Percentiles rank a stretch among this genome's conserved stretches.
Conservation (phyloP, 2,888 invertebrate genomes). For the Leucozona laternaria region DNA sequence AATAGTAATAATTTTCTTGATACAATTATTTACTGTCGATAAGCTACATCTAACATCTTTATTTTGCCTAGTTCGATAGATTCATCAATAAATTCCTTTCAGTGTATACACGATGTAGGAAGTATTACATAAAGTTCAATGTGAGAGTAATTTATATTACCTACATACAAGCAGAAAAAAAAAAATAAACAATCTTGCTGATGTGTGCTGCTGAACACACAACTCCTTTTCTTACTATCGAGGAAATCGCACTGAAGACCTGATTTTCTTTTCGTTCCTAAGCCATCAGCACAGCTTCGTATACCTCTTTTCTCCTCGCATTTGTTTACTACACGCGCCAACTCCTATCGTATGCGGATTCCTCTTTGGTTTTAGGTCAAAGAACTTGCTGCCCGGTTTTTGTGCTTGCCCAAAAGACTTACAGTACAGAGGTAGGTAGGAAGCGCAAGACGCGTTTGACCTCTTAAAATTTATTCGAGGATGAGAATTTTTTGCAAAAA, state of each 20-base stretch:
- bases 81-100: constrained; percentile 5
- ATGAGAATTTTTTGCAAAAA: constrained; percentile 10
- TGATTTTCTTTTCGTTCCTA: constrained; percentile 72
- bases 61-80: background rate
- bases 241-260: constrained; percentile 70
- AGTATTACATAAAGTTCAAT: constrained; percentile 28
- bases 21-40: too few relatives aligned
- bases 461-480: constrained; percentile 14
- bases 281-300: background rate
- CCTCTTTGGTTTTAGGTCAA: constrained; percentile 63
- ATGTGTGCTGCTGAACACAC: background rate
- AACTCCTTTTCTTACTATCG: constrained; percentile 18
- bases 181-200: background rate
- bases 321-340: constrained; percentile 39
- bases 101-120: constrained; percentile 16
- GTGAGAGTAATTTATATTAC: background rate
- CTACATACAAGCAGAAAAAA: background rate
- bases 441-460: constrained; percentile 11
- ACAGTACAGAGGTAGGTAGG: background rate
- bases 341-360: constrained; percentile 8
- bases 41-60: too few relatives aligned
- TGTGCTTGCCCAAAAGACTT: constrained; percentile 15
- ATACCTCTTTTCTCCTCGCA: background rate
- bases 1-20: too few relatives aligned
- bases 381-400: constrained; percentile 51